phyloP scores from a whole-genome alignment of 2,797 vertebrate species.

The Australoheros facetus region DNA sequence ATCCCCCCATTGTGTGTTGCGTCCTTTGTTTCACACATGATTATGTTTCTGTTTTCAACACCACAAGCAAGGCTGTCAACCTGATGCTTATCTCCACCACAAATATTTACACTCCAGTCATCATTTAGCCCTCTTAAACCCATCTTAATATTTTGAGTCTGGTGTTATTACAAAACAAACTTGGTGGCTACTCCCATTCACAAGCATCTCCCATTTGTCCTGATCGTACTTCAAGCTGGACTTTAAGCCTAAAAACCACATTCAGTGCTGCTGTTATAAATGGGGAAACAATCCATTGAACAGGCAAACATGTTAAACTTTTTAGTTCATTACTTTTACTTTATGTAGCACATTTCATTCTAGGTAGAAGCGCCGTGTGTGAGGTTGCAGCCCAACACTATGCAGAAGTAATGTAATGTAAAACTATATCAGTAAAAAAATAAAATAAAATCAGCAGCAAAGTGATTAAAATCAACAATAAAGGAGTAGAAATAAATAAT shows the following conservation, averaged over 20 bases:
- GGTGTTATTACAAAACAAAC: neutral
- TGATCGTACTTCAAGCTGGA: neutral
- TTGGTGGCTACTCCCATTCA: neutral
- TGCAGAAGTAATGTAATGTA: neutral
- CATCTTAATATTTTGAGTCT: neutral
- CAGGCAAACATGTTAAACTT: no score
- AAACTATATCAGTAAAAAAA: neutral
- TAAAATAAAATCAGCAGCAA: neutral
- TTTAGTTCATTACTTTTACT: no score
- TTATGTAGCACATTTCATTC: neutral
- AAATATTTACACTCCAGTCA: neutral
- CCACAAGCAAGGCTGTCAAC: neutral
- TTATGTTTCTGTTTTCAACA: neutral
- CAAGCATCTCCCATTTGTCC: neutral
- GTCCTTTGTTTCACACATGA: slow-evolving; percentile 20
- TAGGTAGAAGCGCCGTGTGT: neutral
- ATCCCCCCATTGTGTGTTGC: slow-evolving; percentile 8
- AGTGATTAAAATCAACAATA: no score
- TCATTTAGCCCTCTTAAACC: neutral
- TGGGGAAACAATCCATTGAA: no score
- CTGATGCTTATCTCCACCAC: neutral
- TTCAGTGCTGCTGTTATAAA: no score
- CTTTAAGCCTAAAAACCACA: neutral
- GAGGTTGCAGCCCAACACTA: neutral
- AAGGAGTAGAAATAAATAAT: no score